These are phyloP conservation scores for Ellobius talpinus DNA, from an alignment of 2,113 vertebrate species.

Conservation along the genomic window DNA sequence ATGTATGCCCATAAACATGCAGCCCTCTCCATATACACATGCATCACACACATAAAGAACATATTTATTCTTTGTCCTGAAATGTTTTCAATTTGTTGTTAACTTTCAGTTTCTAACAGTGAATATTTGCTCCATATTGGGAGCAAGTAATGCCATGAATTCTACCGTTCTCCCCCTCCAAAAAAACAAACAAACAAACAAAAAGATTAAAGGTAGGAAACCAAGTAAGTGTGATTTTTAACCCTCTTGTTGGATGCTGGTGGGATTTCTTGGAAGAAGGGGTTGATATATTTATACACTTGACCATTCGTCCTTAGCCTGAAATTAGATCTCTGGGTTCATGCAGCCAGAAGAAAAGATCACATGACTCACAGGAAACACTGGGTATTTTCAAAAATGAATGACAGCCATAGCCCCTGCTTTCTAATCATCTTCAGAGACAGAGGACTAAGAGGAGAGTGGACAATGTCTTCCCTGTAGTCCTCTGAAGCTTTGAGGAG, in stretches of 20 bases:
- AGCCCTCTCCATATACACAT: not conserved
- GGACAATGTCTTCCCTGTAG: constrained; percentile 17
- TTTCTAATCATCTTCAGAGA: constrained; percentile 63
- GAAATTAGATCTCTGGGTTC: constrained; percentile 82
- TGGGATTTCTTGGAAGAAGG: constrained; percentile 57
- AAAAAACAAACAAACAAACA: not conserved
- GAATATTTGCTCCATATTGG: not conserved
- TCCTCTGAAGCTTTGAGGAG: constrained; percentile 27
- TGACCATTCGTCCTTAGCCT: constrained; percentile 76
- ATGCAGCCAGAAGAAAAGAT: constrained; percentile 76
- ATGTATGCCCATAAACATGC: not conserved
- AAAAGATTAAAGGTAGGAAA: constrained; percentile 25
- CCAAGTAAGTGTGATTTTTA: constrained; percentile 60
- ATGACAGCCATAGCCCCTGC: constrained; percentile 48
- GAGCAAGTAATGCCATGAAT: constrained; percentile 2
- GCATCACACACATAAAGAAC: not conserved
- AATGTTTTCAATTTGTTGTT: not conserved
- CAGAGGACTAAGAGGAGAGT: not conserved
- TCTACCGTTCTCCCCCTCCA: not conserved
- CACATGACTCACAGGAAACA: constrained; percentile 63
- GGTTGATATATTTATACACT: constrained; percentile 82
- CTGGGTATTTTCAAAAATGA: constrained; percentile 35
- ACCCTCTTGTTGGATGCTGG: constrained; percentile 61
- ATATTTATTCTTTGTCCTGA: not conserved
- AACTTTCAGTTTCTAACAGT: not conserved